Conservation (phyloP, 2,797 vertebrate species). For the Parambassis ranga region DNA sequence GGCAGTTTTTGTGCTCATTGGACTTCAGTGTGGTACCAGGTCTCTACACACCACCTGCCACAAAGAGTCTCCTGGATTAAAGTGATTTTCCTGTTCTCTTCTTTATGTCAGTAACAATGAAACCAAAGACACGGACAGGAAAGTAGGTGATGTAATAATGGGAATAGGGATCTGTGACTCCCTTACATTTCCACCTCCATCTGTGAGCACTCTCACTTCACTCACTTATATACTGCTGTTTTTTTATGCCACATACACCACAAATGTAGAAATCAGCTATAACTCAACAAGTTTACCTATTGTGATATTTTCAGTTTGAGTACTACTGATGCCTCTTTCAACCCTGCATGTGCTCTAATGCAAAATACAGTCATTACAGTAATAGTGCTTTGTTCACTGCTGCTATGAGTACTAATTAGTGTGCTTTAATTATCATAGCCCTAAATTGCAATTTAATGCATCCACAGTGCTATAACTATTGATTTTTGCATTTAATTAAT, state of each 20-base stretch:
- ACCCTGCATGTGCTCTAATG: neutral
- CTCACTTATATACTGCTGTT: neutral
- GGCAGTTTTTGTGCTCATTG: slow-evolving; percentile 37
- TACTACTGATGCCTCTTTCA: neutral
- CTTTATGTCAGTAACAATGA: neutral
- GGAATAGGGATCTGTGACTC: neutral
- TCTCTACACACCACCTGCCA: slow-evolving; percentile 38
- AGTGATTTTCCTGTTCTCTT: neutral
- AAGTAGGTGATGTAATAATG: too few species aligned
- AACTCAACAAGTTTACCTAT: neutral
- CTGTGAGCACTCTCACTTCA: slow-evolving; percentile 8
- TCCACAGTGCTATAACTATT: neutral
- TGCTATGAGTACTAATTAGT: neutral
- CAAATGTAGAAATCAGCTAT: too few species aligned
- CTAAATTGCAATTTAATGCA: neutral
- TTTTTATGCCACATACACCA: too few species aligned
- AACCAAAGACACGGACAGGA: neutral
- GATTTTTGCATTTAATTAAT: neutral
- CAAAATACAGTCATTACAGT: neutral
- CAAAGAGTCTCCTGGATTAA: slow-evolving; percentile 1
- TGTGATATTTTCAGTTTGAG: neutral
- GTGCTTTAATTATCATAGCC: neutral
- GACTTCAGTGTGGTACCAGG: slow-evolving; percentile 20
- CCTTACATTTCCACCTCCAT: slow-evolving; percentile 16
- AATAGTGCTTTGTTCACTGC: neutral